Evolutionary conservation across 2,888 invertebrate species (phyloP).

Genomic region (Ophion costatus): DNA sequence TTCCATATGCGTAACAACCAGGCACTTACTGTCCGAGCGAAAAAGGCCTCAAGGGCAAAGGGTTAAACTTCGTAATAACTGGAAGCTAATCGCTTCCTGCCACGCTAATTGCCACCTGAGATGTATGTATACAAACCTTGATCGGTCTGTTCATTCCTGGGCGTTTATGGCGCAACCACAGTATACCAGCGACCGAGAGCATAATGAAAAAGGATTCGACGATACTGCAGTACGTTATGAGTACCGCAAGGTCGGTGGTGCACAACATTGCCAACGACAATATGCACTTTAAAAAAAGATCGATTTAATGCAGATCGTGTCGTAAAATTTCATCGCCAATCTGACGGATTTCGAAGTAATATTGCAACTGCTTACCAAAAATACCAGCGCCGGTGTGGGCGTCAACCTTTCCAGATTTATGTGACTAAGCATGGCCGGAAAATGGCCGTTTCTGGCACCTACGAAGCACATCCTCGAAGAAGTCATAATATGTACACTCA

Average conservation of each 20-base stretch:
- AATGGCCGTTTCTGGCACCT: slow-evolving; percentile 95
- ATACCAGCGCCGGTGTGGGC: slow-evolving; percentile 92
- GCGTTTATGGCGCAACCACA: slow-evolving; percentile 92
- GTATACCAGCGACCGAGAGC: slow-evolving; percentile 92
- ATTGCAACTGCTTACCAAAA: slow-evolving; percentile 87
- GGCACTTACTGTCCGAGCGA: too few relatives aligned
- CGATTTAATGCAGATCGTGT: not conserved
- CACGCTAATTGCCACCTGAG: too few relatives aligned
- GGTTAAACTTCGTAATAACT: not conserved
- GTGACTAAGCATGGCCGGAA: slow-evolving; percentile 92
- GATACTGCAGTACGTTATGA: slow-evolving; percentile 96
- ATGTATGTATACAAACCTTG: slow-evolving; percentile 85
- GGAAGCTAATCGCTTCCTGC: too few relatives aligned
- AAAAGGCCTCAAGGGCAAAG: too few relatives aligned
- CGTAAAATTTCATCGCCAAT: not conserved
- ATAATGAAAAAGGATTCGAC: slow-evolving; percentile 97
- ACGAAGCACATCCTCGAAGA: slow-evolving; percentile 96
- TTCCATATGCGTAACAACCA: too few relatives aligned
- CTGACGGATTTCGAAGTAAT: slow-evolving; percentile 4
- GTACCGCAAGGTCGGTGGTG: slow-evolving; percentile 92
- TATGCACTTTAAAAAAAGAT: slow-evolving; percentile 87
- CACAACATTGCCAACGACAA: slow-evolving; percentile 94
- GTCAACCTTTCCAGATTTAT: slow-evolving; percentile 91
- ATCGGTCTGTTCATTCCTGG: slow-evolving; percentile 94
- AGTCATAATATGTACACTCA: slow-evolving; percentile 98